Conservation (phyloP, 2,797 vertebrate genomes). For the Pangasius macronema region DNA sequence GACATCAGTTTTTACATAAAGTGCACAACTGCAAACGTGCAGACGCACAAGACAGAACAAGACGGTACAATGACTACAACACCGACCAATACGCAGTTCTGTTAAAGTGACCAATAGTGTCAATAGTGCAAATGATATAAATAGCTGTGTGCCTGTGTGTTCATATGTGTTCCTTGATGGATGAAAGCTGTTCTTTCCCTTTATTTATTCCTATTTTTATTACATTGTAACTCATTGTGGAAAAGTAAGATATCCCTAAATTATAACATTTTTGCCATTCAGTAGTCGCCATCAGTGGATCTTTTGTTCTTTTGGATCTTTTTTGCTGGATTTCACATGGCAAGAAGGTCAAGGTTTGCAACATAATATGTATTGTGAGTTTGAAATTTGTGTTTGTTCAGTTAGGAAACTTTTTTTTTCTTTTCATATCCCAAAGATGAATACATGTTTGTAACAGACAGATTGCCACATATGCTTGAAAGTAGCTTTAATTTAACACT, state of each 20-base stretch:
- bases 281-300: neutral
- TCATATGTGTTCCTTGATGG: neutral
- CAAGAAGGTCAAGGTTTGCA: neutral
- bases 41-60: too few relatives aligned
- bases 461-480: neutral
- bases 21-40: too few relatives aligned
- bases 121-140: too few relatives aligned
- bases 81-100: too few relatives aligned
- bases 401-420: neutral
- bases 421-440: neutral
- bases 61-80: too few relatives aligned
- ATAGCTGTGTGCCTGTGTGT: too few relatives aligned
- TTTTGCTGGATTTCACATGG: neutral
- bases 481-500: neutral
- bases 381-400: neutral
- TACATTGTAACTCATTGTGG: neutral
- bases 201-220: neutral
- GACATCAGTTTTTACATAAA: too few relatives aligned
- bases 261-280: neutral
- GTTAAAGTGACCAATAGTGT: too few relatives aligned
- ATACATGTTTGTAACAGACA: neutral
- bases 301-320: neutral
- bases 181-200: neutral
- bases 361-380: neutral
- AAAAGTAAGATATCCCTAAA: neutral